Percentiles rank a stretch among this genome's conserved stretches.
Conservation (phyloP, 2,888 invertebrate species). For the Chrysolina americana region DNA sequence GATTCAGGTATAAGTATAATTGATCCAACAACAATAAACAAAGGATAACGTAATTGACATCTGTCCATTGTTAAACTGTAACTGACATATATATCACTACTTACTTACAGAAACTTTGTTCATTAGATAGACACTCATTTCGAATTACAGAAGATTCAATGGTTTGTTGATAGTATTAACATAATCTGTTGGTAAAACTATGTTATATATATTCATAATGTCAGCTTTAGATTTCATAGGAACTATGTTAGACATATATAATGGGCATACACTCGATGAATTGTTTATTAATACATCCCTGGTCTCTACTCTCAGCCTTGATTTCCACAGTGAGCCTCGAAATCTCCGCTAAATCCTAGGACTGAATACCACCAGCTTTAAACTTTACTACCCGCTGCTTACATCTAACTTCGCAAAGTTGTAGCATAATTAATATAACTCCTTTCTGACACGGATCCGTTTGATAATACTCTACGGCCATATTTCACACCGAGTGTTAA, state of each 20-base stretch:
- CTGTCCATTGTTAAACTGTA: too few relatives aligned
- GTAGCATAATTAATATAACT: slow-evolving; percentile 18
- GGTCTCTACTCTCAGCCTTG: not conserved
- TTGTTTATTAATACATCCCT: not conserved
- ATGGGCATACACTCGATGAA: not conserved
- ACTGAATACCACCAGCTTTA: slow-evolving; percentile 19
- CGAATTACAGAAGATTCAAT: too few relatives aligned
- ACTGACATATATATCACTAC: too few relatives aligned
- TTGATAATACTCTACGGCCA: not conserved
- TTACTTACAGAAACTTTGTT: too few relatives aligned
- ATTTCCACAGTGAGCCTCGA: slow-evolving; percentile 6
- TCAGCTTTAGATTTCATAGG: not conserved
- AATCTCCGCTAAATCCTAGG: slow-evolving; percentile 19
- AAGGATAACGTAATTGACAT: too few relatives aligned
- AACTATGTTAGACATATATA: too few relatives aligned
- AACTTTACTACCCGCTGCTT: slow-evolving; percentile 24
- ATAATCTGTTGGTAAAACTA: too few relatives aligned
- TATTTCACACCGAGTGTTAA: not conserved
- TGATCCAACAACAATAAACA: too few relatives aligned
- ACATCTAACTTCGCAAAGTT: slow-evolving; percentile 15
- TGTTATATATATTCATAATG: not conserved
- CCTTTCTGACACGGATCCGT: not conserved
- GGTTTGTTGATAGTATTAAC: too few relatives aligned
- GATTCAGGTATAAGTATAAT: too few relatives aligned
- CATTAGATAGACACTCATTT: too few relatives aligned